These are phyloP conservation scores for Drosophila percnosoma DNA, from an alignment of 2,888 invertebrate genomes.

Conservation along the genomic window DNA sequence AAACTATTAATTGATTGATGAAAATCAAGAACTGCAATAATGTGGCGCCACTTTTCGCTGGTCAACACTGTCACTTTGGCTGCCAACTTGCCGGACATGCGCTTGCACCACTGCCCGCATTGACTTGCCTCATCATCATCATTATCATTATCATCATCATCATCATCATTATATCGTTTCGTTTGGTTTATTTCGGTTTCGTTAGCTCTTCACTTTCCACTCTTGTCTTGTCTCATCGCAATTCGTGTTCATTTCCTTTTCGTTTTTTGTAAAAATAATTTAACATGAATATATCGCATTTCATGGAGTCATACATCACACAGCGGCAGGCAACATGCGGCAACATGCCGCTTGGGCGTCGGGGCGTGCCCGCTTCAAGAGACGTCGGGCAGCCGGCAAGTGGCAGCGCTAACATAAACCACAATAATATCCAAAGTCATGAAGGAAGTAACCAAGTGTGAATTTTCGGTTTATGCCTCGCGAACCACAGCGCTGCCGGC, in stretches of 20 bases:
- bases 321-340: conserved; percentile 51
- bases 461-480: conserved; percentile 77
- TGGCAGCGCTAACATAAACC: conserved; percentile 79
- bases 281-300: conserved; percentile 80
- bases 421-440: conserved; percentile 80
- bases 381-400: conserved; percentile 50
- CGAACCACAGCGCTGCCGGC: conserved; percentile 46
- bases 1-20: conserved; percentile 78
- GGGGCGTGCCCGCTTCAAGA: conserved; percentile 22
- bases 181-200: neutral
- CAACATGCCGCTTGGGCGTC: conserved; percentile 23
- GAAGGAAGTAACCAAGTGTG: conserved; percentile 80
- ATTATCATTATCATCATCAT: conserved; percentile 1
- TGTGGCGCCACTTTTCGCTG: conserved; percentile 33
- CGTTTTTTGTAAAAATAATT: conserved; percentile 64
- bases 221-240: conserved; percentile 9
- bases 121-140: conserved; percentile 1
- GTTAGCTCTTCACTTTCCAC: conserved; percentile 2
- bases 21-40: conserved; percentile 47
- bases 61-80: conserved; percentile 18
- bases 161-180: conserved; percentile 12
- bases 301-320: conserved; percentile 79
- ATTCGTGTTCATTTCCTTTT: conserved; percentile 24
- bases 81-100: conserved; percentile 26
- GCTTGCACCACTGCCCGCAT: neutral